A percentile compares a stretch with the other conserved stretches of the same genome.
phyloP scores from a whole-genome alignment of 2,113 vertebrate species.

The Ictalurus punctatus region DNA sequence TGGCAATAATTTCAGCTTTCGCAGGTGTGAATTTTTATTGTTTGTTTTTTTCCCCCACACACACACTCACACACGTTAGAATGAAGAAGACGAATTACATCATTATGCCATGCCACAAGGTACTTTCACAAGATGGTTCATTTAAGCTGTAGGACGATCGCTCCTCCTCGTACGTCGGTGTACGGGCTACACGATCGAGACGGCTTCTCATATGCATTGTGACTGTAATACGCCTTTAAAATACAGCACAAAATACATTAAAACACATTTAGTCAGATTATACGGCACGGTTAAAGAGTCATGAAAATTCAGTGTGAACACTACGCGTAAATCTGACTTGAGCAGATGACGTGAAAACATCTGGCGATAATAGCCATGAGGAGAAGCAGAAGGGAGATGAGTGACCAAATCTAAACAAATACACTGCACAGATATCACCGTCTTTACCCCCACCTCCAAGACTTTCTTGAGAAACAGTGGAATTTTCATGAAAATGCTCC shows the following conservation, averaged over 20 bases:
- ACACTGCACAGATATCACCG: no score
- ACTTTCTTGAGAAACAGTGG: conserved; percentile 4
- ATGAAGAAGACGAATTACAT: not conserved
- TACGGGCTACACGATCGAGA: not conserved
- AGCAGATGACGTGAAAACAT: not conserved
- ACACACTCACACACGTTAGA: not conserved
- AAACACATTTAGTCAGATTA: not conserved
- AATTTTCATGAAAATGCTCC: not conserved
- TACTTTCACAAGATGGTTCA: not conserved
- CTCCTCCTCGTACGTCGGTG: not conserved
- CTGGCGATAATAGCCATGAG: not conserved
- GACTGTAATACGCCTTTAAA: not conserved
- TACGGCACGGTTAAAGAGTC: not conserved
- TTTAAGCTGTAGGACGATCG: not conserved
- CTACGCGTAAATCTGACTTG: no score
- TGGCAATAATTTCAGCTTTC: conserved; percentile 88
- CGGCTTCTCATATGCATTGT: not conserved
- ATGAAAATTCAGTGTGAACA: not conserved
- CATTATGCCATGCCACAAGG: not conserved
- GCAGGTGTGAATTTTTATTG: conserved; percentile 76
- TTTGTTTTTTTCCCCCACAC: not conserved
- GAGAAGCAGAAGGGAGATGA: not conserved
- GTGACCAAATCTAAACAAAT: not conserved
- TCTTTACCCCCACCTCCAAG: no score
- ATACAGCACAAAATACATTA: no score